phyloP scores from a whole-genome alignment of 2,797 vertebrate genomes.

The Perodicticus potto region DNA sequence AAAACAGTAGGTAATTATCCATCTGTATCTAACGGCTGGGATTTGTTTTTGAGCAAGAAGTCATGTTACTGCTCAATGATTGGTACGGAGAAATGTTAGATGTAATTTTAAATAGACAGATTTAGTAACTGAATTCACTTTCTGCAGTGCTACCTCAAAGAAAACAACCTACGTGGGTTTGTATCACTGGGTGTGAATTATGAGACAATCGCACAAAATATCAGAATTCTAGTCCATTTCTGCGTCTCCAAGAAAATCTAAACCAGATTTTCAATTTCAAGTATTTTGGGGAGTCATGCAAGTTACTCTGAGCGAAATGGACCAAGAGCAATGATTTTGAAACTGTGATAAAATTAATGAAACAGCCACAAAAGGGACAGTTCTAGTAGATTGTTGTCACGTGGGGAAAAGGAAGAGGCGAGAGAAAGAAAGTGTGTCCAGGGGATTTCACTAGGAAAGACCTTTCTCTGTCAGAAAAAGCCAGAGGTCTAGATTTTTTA shows the following conservation, averaged over 20 bases:
- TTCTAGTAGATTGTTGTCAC: not conserved
- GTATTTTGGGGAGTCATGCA: not conserved
- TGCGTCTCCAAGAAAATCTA: conserved; percentile 23
- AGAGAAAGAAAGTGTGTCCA: not conserved
- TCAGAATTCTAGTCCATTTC: not conserved
- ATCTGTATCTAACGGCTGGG: not conserved
- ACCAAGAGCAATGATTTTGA: not conserved
- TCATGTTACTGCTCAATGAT: not conserved
- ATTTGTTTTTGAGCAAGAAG: conserved; percentile 44
- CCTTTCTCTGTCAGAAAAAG: not conserved
- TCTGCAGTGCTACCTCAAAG: not conserved
- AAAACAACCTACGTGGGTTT: not conserved
- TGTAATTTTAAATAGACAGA: not conserved
- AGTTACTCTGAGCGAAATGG: not conserved
- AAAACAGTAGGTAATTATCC: conserved; percentile 18
- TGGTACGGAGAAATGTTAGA: not conserved
- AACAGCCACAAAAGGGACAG: not conserved
- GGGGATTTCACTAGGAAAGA: not conserved
- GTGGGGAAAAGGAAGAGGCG: not conserved
- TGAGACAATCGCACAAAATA: not conserved
- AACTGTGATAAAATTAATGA: not conserved
- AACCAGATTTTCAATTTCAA: conserved; percentile 3
- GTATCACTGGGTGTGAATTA: not conserved
- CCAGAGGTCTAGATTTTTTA: conserved; percentile 40
- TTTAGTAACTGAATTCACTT: conserved; percentile 13